Base-by-base conservation (phyloP, 1,140 invertebrate species). In the Conus betulinus region DNA sequence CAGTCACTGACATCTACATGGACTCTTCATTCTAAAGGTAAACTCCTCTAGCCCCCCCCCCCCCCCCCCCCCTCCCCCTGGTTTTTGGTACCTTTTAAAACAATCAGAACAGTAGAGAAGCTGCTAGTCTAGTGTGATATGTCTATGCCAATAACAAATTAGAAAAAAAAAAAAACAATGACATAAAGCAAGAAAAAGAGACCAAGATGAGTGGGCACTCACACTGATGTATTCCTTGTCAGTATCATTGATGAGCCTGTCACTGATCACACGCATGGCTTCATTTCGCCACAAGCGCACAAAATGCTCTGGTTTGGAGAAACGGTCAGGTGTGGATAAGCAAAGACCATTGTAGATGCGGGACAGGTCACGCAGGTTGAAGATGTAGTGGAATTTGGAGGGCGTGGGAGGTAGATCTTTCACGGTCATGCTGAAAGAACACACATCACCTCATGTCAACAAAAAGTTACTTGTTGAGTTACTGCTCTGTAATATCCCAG, bases 351-450 rank as follows among this genome's bases (percentile, higher is more conserved):
- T 97, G 88, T 97, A 97, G 53, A 98, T 97, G 83, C 97, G 96
- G 2, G 98, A 98, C 82, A 99, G 95, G 96, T 99, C 98, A 89
- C 98, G 96, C 94, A 99, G 96, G 94, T 98, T 99, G 95, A 98
- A 99, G 88, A 98, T 98, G 94, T 99, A 99, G 94, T 99, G 98
- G 95, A 99, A 99, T 94, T 98, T 98, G 7, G 97, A 97, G 7
- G 98, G 98, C 0, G 98, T 98, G 25, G 98, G 98, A n/a, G 98
- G 97, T 84, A 99, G 94, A 90, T 98, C 97, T 25, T 96, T 95
- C 84, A 97, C 96, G 60, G 98, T 96, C 85, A 96, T 93, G 85
- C 93, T 95, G 86, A 8, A 52, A 6, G 78, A 23, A 15, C 23
- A 17, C 5, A 27, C 25, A 51, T 15, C 57, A 60, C 39, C 2